phyloP scores from a whole-genome alignment of 2,797 vertebrate species.

The Spinus olivaceus region DNA sequence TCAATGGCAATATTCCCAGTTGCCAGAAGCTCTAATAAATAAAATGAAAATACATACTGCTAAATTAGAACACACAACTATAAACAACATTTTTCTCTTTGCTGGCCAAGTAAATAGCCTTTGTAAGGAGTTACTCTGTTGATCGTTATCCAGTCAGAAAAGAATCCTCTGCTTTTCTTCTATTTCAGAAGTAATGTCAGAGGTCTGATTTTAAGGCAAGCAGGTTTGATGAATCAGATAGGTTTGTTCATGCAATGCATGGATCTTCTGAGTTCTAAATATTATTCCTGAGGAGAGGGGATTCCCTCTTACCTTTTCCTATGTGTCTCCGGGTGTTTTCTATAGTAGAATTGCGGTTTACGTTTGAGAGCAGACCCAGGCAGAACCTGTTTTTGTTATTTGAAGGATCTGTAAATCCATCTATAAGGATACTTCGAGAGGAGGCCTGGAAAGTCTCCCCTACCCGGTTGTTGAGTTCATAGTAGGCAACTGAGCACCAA shows the following conservation, averaged over 20 bases:
- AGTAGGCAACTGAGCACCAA: constrained; percentile 97
- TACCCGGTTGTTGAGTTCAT: constrained; percentile 95
- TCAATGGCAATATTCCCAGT: constrained; percentile 57
- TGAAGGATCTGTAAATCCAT: constrained; percentile 96
- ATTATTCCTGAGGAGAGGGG: background rate
- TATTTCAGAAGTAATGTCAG: constrained; percentile 10
- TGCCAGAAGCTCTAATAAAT: constrained; percentile 59
- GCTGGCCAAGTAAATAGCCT: constrained; percentile 20
- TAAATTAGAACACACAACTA: constrained; percentile 48
- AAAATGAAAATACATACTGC: constrained; percentile 61
- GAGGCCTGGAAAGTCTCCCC: constrained; percentile 96
- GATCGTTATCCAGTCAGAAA: background rate
- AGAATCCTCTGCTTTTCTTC: constrained; percentile 17
- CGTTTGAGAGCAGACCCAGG: constrained; percentile 93
- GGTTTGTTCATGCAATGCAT: background rate
- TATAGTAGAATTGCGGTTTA: constrained; percentile 97
- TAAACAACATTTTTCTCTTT: constrained; percentile 57
- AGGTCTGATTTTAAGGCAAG: background rate
- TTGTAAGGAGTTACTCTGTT: constrained; percentile 27
- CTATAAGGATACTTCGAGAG: constrained; percentile 90
- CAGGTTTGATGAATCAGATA: background rate
- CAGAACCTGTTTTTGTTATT: constrained; percentile 98
- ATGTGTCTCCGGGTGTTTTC: constrained; percentile 97
- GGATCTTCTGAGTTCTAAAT: background rate
- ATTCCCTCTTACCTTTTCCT: constrained; percentile 87